Conservation (phyloP, 2,113 vertebrate genomes). For the Oncorhynchus masou region DNA sequence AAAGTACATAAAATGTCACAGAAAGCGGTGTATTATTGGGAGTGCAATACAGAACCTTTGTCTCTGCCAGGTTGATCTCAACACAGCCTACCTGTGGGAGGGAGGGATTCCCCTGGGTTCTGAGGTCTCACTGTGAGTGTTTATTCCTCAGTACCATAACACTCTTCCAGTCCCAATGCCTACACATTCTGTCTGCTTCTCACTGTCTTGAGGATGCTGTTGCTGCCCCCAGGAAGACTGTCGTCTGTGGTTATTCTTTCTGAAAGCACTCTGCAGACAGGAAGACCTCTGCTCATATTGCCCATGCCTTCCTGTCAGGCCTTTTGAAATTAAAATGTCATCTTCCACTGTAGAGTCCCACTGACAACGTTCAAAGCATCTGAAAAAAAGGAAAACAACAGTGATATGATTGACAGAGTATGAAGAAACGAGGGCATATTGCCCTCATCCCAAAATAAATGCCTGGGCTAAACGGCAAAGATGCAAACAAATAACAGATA, state of each 20-base stretch:
- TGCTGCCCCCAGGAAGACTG: conserved; percentile 45
- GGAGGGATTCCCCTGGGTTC: conserved; percentile 13
- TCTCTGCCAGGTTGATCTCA: conserved; percentile 14
- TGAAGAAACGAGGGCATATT: conserved; percentile 44
- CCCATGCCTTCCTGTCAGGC: conserved; percentile 53
- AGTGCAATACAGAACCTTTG: not conserved
- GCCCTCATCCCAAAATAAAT: conserved; percentile 54
- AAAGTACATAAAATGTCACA: not conserved
- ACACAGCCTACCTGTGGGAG: conserved; percentile 10
- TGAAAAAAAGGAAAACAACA: conserved; percentile 46
- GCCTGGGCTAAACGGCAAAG: conserved; percentile 31
- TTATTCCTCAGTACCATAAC: not conserved
- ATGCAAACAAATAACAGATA: conserved; percentile 36
- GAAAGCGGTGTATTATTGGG: not conserved
- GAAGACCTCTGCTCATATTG: conserved; percentile 48
- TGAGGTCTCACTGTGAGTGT: not conserved
- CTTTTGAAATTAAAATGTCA: conserved; percentile 71
- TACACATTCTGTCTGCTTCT: conserved; percentile 17
- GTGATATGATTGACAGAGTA: conserved; percentile 40
- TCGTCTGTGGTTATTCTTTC: conserved; percentile 53
- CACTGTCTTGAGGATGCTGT: conserved; percentile 23
- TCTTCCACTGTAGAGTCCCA: conserved; percentile 51
- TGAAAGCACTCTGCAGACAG: conserved; percentile 52
- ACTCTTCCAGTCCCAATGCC: conserved; percentile 16
- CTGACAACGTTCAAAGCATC: conserved; percentile 55